Evolutionary conservation across 2,888 invertebrate species (phyloP).

Genomic region (Hydroisotoma schaefferi): DNA sequence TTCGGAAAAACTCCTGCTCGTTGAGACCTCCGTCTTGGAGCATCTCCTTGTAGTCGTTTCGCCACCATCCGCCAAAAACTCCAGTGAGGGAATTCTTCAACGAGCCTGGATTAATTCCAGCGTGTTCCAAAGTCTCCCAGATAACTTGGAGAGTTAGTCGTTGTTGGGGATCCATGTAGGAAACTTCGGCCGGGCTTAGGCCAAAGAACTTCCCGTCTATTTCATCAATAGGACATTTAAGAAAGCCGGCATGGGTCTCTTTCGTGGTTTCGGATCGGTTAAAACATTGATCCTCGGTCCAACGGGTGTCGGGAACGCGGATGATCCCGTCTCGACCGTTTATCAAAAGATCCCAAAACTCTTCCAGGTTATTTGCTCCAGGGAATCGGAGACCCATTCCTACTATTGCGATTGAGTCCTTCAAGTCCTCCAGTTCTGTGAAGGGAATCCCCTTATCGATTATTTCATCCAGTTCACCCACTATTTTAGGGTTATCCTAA

Average conservation of each 20-base stretch:
- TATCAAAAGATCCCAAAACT: constrained; percentile 20
- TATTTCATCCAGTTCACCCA: too few species aligned
- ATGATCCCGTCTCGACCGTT: constrained; percentile 13
- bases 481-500: background rate
- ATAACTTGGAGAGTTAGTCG: constrained; percentile 2
- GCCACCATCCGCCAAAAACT: constrained; percentile 4
- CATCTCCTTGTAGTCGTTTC: constrained; percentile 11
- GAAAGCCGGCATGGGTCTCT: constrained; percentile 8
- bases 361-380: constrained; percentile 8
- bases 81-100: constrained; percentile 5
- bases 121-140: constrained; percentile 14
- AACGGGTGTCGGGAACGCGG: constrained; percentile 11
- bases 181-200: constrained; percentile 3
- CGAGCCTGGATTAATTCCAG: constrained; percentile 4
- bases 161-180: constrained; percentile 15
- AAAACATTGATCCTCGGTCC: constrained; percentile 11
- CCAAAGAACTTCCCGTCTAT: constrained; percentile 17
- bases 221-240: constrained; percentile 11
- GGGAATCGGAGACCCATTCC: constrained; percentile 19
- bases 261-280: background rate
- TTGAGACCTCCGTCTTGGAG: constrained; percentile 1
- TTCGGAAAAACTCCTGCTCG: constrained; percentile 10
- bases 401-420: constrained; percentile 24
- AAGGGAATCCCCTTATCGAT: background rate
- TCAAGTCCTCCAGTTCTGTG: background rate